Evolutionary conservation across 2,888 invertebrate species (phyloP).

Genomic region (Cheilosia scutellata): DNA sequence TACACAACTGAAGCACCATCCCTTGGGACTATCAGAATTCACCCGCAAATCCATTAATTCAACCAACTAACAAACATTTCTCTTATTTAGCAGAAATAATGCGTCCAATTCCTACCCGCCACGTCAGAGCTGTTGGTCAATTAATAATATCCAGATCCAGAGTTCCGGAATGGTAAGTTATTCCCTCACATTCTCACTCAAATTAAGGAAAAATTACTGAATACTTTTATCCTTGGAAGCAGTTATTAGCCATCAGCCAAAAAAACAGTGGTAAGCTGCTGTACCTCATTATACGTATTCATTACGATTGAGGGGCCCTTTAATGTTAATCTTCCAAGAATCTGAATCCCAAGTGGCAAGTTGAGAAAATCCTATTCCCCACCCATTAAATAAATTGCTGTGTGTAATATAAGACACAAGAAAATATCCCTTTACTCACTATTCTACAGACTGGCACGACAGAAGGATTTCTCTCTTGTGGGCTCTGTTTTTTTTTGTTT

Average conservation of each 20-base stretch:
- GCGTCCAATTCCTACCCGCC: neutral
- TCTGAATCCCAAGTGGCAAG: slow-evolving; percentile 35
- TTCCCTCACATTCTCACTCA: neutral
- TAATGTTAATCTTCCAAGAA: slow-evolving; percentile 2
- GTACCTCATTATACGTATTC: slow-evolving; percentile 25
- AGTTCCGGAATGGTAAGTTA: neutral
- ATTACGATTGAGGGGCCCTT: slow-evolving; percentile 25
- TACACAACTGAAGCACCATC: neutral
- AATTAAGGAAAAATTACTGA: slow-evolving; percentile 11
- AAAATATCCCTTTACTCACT: slow-evolving; percentile 5
- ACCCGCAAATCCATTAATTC: slow-evolving; percentile 24
- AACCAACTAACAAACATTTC: slow-evolving; percentile 17
- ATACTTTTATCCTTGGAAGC: slow-evolving; percentile 23
- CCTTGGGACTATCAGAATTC: slow-evolving; percentile 6
- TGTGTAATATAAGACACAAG: slow-evolving; percentile 17
- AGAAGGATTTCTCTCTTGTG: neutral
- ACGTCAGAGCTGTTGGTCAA: neutral
- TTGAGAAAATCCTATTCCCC: slow-evolving; percentile 42
- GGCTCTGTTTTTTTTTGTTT: too few relatives aligned
- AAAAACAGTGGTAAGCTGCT: neutral
- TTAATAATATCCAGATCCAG: slow-evolving; percentile 5
- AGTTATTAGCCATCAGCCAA: slow-evolving; percentile 36
- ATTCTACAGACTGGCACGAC: neutral
- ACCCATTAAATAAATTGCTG: slow-evolving; percentile 55
- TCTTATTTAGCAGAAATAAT: slow-evolving; percentile 31